A percentile compares a stretch with the other conserved stretches of the same genome.
Evolutionary conservation across 2,113 vertebrate genomes (phyloP).

Genomic region (Puntigrus tetrazona): DNA sequence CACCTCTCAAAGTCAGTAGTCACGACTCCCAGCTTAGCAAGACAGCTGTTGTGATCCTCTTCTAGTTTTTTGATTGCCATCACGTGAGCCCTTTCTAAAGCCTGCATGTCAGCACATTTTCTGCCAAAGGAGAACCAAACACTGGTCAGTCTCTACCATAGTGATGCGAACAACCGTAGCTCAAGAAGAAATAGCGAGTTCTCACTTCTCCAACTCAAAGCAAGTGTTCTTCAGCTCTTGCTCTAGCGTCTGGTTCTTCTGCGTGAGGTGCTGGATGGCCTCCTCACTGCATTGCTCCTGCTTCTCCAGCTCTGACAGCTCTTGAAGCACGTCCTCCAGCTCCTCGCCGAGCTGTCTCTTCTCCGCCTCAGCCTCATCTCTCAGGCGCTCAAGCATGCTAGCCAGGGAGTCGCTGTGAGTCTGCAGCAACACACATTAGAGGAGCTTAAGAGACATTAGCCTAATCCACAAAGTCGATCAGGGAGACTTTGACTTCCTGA

Average conservation of each 20-base stretch:
- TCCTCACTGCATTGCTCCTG: slow-evolving; percentile 76
- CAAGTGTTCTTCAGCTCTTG: slow-evolving; percentile 71
- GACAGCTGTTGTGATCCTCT: slow-evolving; percentile 66
- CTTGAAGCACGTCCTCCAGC: slow-evolving; percentile 82
- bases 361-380: slow-evolving; percentile 75
- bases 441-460: slow-evolving; percentile 16
- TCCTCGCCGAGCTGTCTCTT: slow-evolving; percentile 78
- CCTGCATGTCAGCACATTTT: slow-evolving; percentile 68
- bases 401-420: slow-evolving; percentile 74
- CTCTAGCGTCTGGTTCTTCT: slow-evolving; percentile 74
- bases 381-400: slow-evolving; percentile 73
- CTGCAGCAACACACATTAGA: slow-evolving; percentile 65
- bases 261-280: slow-evolving; percentile 69
- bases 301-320: slow-evolving; percentile 79
- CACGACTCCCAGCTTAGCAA: slow-evolving; percentile 71
- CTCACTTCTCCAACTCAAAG: slow-evolving; percentile 79
- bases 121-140: slow-evolving; percentile 66
- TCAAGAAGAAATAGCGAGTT: neutral
- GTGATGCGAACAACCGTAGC: neutral
- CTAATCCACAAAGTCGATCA: neutral
- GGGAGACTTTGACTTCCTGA: neutral
- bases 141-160: neutral
- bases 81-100: slow-evolving; percentile 65
- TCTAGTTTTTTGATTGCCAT: slow-evolving; percentile 68
- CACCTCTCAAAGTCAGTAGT: slow-evolving; percentile 84